Conservation (phyloP, 2,888 invertebrate genomes). For the Polyommatus iphigenia region DNA sequence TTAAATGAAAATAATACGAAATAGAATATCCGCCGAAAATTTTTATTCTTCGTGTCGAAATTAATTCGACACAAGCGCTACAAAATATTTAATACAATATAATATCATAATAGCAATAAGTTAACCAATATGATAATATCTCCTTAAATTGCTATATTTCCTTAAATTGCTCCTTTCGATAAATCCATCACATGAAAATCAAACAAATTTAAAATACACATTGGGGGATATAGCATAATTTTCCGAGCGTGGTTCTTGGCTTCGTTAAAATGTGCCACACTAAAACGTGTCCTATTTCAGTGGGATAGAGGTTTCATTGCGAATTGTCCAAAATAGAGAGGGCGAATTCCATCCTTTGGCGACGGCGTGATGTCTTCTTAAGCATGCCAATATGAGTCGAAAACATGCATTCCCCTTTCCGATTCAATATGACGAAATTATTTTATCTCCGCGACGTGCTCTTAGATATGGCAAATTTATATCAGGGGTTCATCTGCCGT, state of each 20-base stretch:
- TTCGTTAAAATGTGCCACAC: not conserved
- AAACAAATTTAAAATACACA: slow-evolving; percentile 32
- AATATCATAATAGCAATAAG: not conserved
- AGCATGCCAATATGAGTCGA: slow-evolving; percentile 33
- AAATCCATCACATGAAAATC: slow-evolving; percentile 14
- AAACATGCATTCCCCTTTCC: slow-evolving; percentile 31
- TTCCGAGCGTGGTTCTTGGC: slow-evolving; percentile 25
- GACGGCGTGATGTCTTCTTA: slow-evolving; percentile 32
- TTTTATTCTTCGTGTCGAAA: not conserved
- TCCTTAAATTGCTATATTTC: not conserved
- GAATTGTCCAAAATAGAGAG: slow-evolving; percentile 13
- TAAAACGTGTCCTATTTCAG: slow-evolving; percentile 2
- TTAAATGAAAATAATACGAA: slow-evolving; percentile 12
- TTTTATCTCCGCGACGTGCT: slow-evolving; percentile 30
- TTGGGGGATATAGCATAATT: slow-evolving; percentile 32
- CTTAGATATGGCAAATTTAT: not conserved
- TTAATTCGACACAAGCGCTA: not conserved
- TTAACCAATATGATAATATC: too few species aligned
- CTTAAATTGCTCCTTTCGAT: slow-evolving; percentile 5
- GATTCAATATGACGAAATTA: slow-evolving; percentile 32
- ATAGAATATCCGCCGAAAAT: not conserved
- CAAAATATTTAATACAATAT: not conserved
- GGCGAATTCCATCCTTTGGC: slow-evolving; percentile 18
- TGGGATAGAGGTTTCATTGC: slow-evolving; percentile 14
- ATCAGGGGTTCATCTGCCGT: not conserved